A percentile compares a stretch with the other conserved stretches of the same genome.
These are phyloP conservation scores for Phymorhynchus buccinoides DNA, from an alignment of 1,140 invertebrate genomes.

Conservation along the genomic window DNA sequence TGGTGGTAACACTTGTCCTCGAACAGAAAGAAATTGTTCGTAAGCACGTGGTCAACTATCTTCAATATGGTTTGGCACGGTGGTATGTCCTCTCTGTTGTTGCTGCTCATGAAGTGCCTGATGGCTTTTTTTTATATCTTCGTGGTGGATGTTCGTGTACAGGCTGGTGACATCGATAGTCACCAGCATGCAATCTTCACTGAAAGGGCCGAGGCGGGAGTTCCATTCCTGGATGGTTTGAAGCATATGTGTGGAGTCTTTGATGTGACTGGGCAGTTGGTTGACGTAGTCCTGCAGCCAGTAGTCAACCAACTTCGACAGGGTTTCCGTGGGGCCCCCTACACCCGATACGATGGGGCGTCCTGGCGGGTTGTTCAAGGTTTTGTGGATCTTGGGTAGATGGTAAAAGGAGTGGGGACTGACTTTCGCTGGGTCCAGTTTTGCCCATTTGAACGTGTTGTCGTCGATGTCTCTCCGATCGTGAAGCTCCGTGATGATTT, in stretches of 20 bases:
- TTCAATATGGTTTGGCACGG: neutral
- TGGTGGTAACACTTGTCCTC: neutral
- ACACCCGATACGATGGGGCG: neutral
- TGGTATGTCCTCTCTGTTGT: neutral
- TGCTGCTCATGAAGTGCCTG: neutral
- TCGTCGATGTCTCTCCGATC: neutral
- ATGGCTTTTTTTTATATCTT: neutral
- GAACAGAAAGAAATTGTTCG: neutral
- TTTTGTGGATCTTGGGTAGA: constrained; percentile 7
- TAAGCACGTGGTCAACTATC: neutral
- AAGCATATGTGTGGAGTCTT: neutral
- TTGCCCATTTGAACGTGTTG: neutral
- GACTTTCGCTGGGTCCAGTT: neutral
- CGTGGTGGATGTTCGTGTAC: neutral
- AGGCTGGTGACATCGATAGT: neutral
- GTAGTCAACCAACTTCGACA: neutral
- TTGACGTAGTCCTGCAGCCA: neutral
- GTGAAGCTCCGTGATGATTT: neutral
- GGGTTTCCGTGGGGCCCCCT: neutral
- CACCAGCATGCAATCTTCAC: neutral
- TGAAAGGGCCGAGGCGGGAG: neutral
- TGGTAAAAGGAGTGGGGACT: neutral
- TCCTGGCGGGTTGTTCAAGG: neutral
- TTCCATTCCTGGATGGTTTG: neutral
- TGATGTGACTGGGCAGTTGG: neutral